Percentiles rank a stretch among this genome's conserved stretches.
Conservation (phyloP, 1,140 invertebrate genomes). For the Drosophila repleta region DNA sequence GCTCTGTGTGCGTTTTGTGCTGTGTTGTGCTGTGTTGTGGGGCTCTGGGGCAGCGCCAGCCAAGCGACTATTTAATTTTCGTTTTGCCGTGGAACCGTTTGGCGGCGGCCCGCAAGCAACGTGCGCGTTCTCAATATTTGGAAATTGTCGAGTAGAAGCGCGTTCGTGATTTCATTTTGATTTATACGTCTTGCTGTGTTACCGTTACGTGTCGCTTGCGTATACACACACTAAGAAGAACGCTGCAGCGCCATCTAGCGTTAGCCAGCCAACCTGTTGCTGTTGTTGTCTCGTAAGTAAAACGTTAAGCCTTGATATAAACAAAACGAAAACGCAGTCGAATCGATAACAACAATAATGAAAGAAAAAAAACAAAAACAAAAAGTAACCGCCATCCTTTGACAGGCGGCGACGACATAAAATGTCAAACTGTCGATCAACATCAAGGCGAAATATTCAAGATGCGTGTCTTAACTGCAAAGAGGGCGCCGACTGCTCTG, state of each 20-base stretch:
- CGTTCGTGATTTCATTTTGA: conserved; percentile 55
- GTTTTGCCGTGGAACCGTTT: conserved; percentile 71
- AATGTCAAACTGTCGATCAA: conserved; percentile 81
- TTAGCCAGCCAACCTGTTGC: conserved; percentile 11
- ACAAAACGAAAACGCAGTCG: conserved; percentile 22
- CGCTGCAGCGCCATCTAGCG: conserved; percentile 55
- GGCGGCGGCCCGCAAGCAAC: conserved; percentile 46
- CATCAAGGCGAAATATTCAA: conserved; percentile 80
- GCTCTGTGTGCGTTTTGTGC: conserved; percentile 57
- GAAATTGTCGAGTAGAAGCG: conserved; percentile 48
- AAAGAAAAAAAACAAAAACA: conserved; percentile 39
- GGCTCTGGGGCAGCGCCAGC: conserved; percentile 37
- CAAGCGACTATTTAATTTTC: conserved; percentile 75
- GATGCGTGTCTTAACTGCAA: conserved; percentile 76
- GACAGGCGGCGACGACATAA: conserved; percentile 77
- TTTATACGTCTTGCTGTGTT: conserved; percentile 37
- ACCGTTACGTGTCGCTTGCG: conserved; percentile 10
- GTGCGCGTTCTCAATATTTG: conserved; percentile 36
- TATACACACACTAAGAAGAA: conserved; percentile 12
- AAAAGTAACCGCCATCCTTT: conserved; percentile 68
- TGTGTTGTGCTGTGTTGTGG: conserved; percentile 44
- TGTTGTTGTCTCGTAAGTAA: conserved; percentile 35
- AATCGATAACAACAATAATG: conserved; percentile 14
- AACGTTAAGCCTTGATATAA: conserved; percentile 27
- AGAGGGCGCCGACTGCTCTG: conserved; percentile 56